Conservation (phyloP, 2,113 vertebrate genomes). For the Engraulis encrasicolus region DNA sequence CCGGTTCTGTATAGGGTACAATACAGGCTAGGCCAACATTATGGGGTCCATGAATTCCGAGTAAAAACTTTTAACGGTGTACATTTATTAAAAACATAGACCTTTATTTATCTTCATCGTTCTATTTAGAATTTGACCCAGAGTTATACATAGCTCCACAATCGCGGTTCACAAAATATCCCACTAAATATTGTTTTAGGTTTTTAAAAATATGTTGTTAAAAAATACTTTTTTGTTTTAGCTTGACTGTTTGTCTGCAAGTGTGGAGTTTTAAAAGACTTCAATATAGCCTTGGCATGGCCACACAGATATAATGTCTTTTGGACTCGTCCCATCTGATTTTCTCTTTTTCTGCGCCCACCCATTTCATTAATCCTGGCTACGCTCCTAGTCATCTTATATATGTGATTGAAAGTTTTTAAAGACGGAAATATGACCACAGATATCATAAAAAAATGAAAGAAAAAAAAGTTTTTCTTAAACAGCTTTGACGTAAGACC, state of each 20-base stretch:
- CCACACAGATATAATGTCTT: no score
- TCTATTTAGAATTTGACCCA: not conserved
- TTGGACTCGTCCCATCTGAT: no score
- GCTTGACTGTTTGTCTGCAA: not conserved
- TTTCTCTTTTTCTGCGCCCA: no score
- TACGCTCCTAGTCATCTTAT: no score
- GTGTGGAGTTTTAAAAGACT: not conserved
- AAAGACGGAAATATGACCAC: no score
- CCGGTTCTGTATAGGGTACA: no score
- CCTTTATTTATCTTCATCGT: not conserved
- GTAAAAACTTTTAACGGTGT: not conserved
- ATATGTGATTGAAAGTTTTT: no score
- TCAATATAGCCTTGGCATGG: not conserved
- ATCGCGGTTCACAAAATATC: not conserved
- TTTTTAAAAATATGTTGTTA: not conserved
- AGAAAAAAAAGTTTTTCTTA: not conserved
- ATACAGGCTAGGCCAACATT: no score
- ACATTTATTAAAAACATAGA: not conserved
- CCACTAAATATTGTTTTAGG: not conserved
- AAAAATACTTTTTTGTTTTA: not conserved
- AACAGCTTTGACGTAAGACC: not conserved
- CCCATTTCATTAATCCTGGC: no score
- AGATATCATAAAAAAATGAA: not conserved
- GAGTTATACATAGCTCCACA: no score
- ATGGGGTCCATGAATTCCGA: no score